Evolutionary conservation across 2,797 vertebrate genomes (phyloP), one percentile per base, ranked within the genome.

Genomic region (Potorous gilbertii): DNA sequence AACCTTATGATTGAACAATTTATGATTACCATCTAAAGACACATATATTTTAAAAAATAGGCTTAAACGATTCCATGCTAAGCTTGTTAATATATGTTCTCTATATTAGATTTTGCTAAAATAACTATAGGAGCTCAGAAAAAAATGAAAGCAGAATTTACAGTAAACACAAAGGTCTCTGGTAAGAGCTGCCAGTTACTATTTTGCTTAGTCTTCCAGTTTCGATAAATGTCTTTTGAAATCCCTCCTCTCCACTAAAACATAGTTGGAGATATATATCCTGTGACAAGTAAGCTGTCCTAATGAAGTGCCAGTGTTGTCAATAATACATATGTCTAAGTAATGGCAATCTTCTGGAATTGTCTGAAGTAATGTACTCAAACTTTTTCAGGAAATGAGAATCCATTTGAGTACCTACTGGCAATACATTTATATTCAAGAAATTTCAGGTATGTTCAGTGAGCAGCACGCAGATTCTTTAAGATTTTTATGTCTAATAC

Each of bases 1-100:
- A 98, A 98, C 90, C 96, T 98, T 98, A 98, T 97, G 98, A 98
- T 98, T 98, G 98, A 99, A 97, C 97, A 98, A 98, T 97, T 98
- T 98, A 97, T 96, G 97, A 98, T 98, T 97, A 97, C 97, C 98
- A 97, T 98, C 98, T 97, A 98, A 98, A 99, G 98, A 98, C 98
- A 98, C 98, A 95, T 96, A 97, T 96, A 98, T 97, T 97, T 87
- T 97, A 98, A 97, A 55, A 96, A 98, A 97, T 92, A 96, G 96
- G 97, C 87, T 95, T 93, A 98, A 98, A 97, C 95, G 90, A 92
- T 94, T 96, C 96, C 81, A 95, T 97, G 98, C 95, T 96, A 97
- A 98, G 94, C 91, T 3, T 81, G 81, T 56, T 97, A 96, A 97
- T 92, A 92, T 55, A 94, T 62, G 0, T 0, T 97, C 95, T 95